Base-by-base conservation (phyloP, 2,797 vertebrate species). In the Siniperca scherzeri region DNA sequence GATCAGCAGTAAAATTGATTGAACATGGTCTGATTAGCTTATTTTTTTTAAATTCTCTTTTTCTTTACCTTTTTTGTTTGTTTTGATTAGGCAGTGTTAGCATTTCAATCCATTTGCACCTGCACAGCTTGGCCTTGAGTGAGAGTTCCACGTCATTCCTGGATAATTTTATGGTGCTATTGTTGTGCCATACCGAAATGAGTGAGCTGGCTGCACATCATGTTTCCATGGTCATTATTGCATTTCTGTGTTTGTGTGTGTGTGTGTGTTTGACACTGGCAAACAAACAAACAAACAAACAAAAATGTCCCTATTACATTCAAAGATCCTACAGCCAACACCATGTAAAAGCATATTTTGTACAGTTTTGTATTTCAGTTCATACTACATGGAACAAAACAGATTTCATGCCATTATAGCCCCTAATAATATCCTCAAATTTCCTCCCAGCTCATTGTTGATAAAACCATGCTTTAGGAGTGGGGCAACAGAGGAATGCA, bases 191-290 rank as follows among this genome's bases (percentile, higher is more conserved):
- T 79, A n/a, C 27, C 8, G 2, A 74, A 72, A 77, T 67, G 48
- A 82, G 30, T 21, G 67, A 70, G 82, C 77, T 79, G 86, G 80
- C 71, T 77, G 81, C 70, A 76, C 59, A 55, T 68, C 56, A 50
- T 48, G 48, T 68, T 55, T 78, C 30, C 55, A 42, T 40, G 36
- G 42, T 62, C 48, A 78, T 78, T 75, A 72, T 42, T 78, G 50
- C 21, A 56, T 70, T 30, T 68, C 21, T 55, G n/a, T 61, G 69
- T 22, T 46, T 13, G 11, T 64, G 16, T 60, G 25, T 67, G 56
- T n/a, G 53, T 74, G 48, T 73, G 57, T 77, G 38, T 77, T 27
- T 66, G 66, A 42, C 7, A 53, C 25, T 40, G 25, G 56, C 56
- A 70, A 53, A 70, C 17, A 77, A 36, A 21, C 46, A 81, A 42